Percentiles rank a stretch among this genome's conserved stretches.
These are phyloP conservation scores for Meteorus cinctellus DNA, from an alignment of 2,888 invertebrate genomes.

Conservation along the genomic window DNA sequence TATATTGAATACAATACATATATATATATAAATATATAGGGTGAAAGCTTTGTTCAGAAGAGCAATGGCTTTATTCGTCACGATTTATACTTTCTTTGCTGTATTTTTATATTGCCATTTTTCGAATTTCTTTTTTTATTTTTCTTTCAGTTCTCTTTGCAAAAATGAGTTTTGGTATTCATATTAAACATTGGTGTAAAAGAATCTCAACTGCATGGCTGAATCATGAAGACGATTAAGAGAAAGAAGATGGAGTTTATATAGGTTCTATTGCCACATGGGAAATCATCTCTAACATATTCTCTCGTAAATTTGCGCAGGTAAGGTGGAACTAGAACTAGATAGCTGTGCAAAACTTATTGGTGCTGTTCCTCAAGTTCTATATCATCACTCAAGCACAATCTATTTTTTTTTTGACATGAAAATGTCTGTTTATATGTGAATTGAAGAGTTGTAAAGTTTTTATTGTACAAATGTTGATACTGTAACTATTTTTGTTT, in stretches of 20 bases:
- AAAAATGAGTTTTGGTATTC: background rate
- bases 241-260: constrained; percentile 44
- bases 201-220: constrained; percentile 57
- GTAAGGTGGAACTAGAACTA: background rate
- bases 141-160: background rate
- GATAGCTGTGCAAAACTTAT: constrained; percentile 15
- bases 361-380: background rate
- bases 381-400: background rate
- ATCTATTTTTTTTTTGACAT: background rate
- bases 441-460: too few species aligned
- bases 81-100: background rate
- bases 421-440: background rate
- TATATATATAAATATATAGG: background rate
- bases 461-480: too few species aligned
- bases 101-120: background rate
- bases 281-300: constrained; percentile 64
- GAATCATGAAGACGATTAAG: constrained; percentile 64
- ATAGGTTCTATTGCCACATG: constrained; percentile 59
- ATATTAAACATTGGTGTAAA: background rate
- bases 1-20: too few species aligned
- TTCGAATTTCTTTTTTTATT: background rate
- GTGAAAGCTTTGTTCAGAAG: constrained; percentile 11
- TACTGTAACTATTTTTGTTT: too few species aligned
- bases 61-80: background rate
- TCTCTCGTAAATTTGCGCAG: constrained; percentile 19